These are phyloP conservation scores for Garra rufa DNA, from an alignment of 2,113 vertebrate species.

Conservation along the genomic window DNA sequence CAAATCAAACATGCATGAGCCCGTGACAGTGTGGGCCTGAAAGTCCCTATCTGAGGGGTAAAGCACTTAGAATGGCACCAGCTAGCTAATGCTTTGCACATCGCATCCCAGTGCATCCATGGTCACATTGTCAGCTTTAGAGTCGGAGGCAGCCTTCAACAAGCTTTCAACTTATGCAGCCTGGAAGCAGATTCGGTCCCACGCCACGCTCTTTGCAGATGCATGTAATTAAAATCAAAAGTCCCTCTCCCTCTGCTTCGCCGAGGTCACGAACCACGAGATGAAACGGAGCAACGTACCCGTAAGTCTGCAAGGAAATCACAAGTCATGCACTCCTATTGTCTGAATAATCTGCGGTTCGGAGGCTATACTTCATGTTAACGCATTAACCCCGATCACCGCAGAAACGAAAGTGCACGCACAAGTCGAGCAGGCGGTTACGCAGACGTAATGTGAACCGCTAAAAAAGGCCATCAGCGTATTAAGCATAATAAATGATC, in stretches of 20 bases:
- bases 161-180: constrained; percentile 46
- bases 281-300: constrained; percentile 15
- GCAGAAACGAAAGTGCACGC: constrained; percentile 2
- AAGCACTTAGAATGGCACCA: constrained; percentile 59
- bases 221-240: constrained; percentile 47
- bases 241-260: constrained; percentile 17
- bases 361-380: not conserved
- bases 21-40: constrained; percentile 65
- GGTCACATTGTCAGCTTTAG: constrained; percentile 56
- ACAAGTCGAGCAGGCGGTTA: constrained; percentile 6
- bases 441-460: constrained; percentile 22
- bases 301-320: not conserved
- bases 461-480: constrained; percentile 33
- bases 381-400: constrained; percentile 15
- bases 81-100: constrained; percentile 54
- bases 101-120: constrained; percentile 49
- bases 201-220: constrained; percentile 44
- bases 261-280: constrained; percentile 40
- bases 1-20: constrained; percentile 79
- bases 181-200: constrained; percentile 41
- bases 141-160: constrained; percentile 53
- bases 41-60: constrained; percentile 59
- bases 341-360: constrained; percentile 31
- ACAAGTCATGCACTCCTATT: constrained; percentile 28
- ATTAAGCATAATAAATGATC: constrained; percentile 47